These are phyloP conservation scores for Drosophila repleta DNA, from an alignment of 1,140 invertebrate genomes.

Conservation along the genomic window DNA sequence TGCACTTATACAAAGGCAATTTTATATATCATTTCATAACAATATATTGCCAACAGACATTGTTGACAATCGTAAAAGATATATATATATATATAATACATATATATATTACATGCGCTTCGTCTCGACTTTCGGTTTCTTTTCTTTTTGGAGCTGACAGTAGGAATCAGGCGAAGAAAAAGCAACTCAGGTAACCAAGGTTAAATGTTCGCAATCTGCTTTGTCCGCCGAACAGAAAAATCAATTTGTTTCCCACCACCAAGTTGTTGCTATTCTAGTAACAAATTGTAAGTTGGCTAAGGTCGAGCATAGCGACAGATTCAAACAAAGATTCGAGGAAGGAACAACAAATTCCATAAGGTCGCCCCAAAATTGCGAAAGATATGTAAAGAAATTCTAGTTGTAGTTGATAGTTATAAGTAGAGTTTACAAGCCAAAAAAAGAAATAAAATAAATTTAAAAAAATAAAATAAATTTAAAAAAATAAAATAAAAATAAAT, in stretches of 20 bases:
- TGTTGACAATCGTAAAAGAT: conserved; percentile 38
- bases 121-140: conserved; percentile 39
- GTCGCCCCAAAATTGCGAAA: background rate
- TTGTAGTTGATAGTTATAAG: too few relatives aligned
- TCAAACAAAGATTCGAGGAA: background rate
- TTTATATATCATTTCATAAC: conserved; percentile 45
- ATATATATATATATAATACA: conserved; percentile 5
- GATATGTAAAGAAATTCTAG: too few relatives aligned
- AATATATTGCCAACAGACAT: conserved; percentile 40
- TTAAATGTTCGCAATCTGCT: conserved; percentile 56
- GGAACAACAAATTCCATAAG: background rate
- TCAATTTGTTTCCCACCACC: conserved; percentile 53
- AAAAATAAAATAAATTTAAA: too few relatives aligned
- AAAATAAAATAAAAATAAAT: too few relatives aligned
- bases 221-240: conserved; percentile 41
- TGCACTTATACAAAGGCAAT: conserved; percentile 4
- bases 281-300: conserved; percentile 32
- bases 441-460: too few relatives aligned
- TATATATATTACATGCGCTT: conserved; percentile 21
- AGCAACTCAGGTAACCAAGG: conserved; percentile 47
- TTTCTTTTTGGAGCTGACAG: background rate
- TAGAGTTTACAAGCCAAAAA: too few relatives aligned
- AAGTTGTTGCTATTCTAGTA: conserved; percentile 20
- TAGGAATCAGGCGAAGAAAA: conserved; percentile 1
- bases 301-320: conserved; percentile 37